These are phyloP conservation scores for Pollenia amentaria DNA, from an alignment of 2,888 invertebrate species.

Conservation along the genomic window DNA sequence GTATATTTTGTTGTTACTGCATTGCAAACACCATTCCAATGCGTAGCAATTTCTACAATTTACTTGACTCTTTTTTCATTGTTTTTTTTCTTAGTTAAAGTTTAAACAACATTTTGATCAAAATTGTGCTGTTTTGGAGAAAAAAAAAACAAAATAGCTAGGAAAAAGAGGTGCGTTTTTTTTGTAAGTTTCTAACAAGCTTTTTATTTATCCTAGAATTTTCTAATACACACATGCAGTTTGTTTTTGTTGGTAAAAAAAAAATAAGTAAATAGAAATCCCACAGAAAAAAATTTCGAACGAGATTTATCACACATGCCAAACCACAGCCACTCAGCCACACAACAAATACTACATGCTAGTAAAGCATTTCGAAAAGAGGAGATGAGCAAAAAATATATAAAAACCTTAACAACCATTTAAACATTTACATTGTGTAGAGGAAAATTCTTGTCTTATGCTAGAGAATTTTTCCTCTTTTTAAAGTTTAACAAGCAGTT, in stretches of 20 bases:
- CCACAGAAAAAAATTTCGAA: slow-evolving; percentile 74
- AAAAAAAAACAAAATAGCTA: slow-evolving; percentile 32
- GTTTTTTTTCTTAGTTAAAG: slow-evolving; percentile 49
- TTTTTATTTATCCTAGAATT: slow-evolving; percentile 75
- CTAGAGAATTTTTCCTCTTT: slow-evolving; percentile 60
- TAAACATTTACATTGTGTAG: slow-evolving; percentile 64
- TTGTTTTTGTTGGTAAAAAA: slow-evolving; percentile 11
- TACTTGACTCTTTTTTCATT: slow-evolving; percentile 64
- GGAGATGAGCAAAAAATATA: not conserved
- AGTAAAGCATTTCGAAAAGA: slow-evolving; percentile 40
- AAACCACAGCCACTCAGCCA: slow-evolving; percentile 71
- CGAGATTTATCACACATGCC: slow-evolving; percentile 78
- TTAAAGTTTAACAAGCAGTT: slow-evolving; percentile 70
- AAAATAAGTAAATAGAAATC: slow-evolving; percentile 56
- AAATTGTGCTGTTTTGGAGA: slow-evolving; percentile 45
- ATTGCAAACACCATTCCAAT: slow-evolving; percentile 78
- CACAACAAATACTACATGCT: slow-evolving; percentile 44
- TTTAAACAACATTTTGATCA: slow-evolving; percentile 71
- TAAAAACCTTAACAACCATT: slow-evolving; percentile 58
- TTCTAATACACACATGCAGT: slow-evolving; percentile 67
- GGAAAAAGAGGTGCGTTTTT: slow-evolving; percentile 66
- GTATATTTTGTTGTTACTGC: slow-evolving; percentile 75
- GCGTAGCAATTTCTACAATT: slow-evolving; percentile 76
- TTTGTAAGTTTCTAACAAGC: slow-evolving; percentile 75
- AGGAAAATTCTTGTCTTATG: slow-evolving; percentile 58